Conservation (phyloP, 2,888 invertebrate genomes). For the Phoenoteleia sp. region DNA sequence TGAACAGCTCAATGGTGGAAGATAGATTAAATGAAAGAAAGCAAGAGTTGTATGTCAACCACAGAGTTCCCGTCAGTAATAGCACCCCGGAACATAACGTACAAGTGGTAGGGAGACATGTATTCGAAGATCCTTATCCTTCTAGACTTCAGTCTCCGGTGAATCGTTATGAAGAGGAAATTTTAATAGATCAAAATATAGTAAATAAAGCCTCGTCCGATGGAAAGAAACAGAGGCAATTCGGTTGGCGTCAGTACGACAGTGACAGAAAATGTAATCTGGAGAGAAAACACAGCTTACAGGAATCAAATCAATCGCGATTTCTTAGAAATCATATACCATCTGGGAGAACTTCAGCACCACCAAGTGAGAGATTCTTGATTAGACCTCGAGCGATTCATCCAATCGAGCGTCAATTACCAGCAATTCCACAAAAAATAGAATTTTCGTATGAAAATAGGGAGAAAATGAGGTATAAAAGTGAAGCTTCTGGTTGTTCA, state of each 20-base stretch:
- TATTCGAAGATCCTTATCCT: conserved; percentile 55
- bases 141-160: conserved; percentile 48
- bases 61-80: conserved; percentile 80
- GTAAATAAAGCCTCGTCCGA: conserved; percentile 80
- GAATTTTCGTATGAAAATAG: conserved; percentile 81
- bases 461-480: conserved; percentile 62
- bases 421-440: conserved; percentile 82
- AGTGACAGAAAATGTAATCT: conserved; percentile 77
- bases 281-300: conserved; percentile 83
- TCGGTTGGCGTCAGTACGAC: conserved; percentile 70
- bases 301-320: conserved; percentile 78
- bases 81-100: conserved; percentile 81
- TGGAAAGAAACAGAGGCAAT: conserved; percentile 79
- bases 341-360: conserved; percentile 83
- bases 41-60: conserved; percentile 82
- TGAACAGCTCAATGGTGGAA: conserved; percentile 82
- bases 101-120: conserved; percentile 71
- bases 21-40: conserved; percentile 83
- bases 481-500: conserved; percentile 28
- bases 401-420: conserved; percentile 83
- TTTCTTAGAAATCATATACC: conserved; percentile 82
- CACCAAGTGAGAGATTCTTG: conserved; percentile 81
- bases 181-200: conserved; percentile 80
- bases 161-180: conserved; percentile 76
- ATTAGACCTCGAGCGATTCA: conserved; percentile 82